These are phyloP conservation scores for Harpalus rubripes DNA, from an alignment of 2,888 invertebrate species.

Conservation along the genomic window DNA sequence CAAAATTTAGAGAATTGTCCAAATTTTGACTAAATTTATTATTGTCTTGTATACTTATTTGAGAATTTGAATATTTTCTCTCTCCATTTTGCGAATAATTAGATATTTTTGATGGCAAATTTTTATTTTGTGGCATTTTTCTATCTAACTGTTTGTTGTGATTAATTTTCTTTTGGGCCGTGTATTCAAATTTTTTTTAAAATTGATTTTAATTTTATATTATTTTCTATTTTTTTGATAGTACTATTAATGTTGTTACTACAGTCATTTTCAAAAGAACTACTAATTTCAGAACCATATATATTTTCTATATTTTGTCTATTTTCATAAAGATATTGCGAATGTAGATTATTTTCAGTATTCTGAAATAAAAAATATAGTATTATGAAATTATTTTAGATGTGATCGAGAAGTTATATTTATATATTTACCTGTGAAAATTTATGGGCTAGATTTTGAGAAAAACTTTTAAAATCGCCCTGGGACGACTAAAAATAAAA, in stretches of 20 bases:
- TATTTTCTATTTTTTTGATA: not conserved
- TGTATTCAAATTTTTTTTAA: not conserved
- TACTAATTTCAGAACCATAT: no score
- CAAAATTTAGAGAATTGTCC: not conserved
- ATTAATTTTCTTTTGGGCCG: not conserved
- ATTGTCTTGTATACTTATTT: not conserved
- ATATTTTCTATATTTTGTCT: no score
- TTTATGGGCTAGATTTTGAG: slow-evolving; percentile 18
- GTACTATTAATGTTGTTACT: not conserved
- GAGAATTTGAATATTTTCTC: not conserved
- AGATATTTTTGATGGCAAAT: not conserved
- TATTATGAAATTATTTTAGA: not conserved
- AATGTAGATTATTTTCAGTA: not conserved
- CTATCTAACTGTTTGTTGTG: not conserved
- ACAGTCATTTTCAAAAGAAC: no score
- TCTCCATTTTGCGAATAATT: not conserved
- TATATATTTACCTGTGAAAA: not conserved
- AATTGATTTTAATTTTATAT: not conserved
- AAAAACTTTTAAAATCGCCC: slow-evolving; percentile 3
- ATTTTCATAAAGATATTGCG: not conserved
- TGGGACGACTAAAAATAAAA: slow-evolving; percentile 9
- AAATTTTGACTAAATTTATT: slow-evolving; percentile 3
- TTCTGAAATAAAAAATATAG: not conserved
- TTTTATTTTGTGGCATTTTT: not conserved
- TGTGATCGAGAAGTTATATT: no score